phyloP scores from a whole-genome alignment of 2,797 vertebrate species.

The Gouania willdenowi region DNA sequence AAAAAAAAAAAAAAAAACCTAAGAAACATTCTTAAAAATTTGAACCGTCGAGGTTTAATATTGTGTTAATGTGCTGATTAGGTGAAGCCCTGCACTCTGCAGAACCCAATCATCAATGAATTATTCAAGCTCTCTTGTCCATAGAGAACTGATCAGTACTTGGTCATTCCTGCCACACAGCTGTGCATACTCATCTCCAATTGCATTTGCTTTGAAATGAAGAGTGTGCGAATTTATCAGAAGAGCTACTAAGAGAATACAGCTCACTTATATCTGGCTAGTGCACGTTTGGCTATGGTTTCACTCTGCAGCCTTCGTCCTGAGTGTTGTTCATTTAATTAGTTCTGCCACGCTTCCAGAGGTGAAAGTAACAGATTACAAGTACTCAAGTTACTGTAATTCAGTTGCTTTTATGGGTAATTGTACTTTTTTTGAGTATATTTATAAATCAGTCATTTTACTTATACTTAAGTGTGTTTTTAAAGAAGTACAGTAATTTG shows the following conservation, averaged over 20 bases:
- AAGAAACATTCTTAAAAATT: too few species aligned
- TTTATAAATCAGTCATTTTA: too few species aligned
- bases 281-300: constrained; percentile 27
- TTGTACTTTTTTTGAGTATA: too few species aligned
- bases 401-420: too few species aligned
- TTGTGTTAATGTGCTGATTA: constrained; percentile 53
- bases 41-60: constrained; percentile 43
- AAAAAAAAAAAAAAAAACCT: too few species aligned
- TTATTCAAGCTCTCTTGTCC: constrained; percentile 55
- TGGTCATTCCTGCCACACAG: constrained; percentile 17
- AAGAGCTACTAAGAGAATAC: constrained; percentile 43
- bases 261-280: constrained; percentile 35
- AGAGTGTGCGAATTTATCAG: constrained; percentile 38
- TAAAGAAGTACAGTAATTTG: too few species aligned
- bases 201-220: constrained; percentile 39
- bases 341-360: constrained; percentile 59
- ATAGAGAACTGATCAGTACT: constrained; percentile 47
- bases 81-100: constrained; percentile 32
- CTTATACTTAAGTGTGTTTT: too few species aligned
- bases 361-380: too few species aligned
- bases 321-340: constrained; percentile 52
- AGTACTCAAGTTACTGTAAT: too few species aligned
- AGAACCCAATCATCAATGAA: constrained; percentile 50
- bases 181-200: constrained; percentile 44
- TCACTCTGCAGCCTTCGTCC: constrained; percentile 28